Evolutionary conservation across 2,888 invertebrate species (phyloP).

Genomic region (Choristoneura rosaceana): DNA sequence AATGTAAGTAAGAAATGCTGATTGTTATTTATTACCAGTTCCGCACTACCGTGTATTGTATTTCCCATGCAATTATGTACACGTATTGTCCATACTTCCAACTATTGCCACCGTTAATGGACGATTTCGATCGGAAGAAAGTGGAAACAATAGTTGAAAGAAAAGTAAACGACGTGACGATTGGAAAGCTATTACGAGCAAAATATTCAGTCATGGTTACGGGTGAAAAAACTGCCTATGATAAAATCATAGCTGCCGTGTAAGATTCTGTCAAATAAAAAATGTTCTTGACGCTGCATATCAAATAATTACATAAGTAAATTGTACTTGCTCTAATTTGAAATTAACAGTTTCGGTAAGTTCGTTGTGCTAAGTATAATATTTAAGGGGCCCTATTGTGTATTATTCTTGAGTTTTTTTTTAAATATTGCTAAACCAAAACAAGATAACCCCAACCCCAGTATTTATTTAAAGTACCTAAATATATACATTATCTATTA

Average conservation of each 20-base stretch:
- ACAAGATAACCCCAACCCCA: too few species aligned
- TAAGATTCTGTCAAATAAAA: neutral
- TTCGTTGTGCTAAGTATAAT: too few species aligned
- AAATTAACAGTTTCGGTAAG: too few species aligned
- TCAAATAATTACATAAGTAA: neutral
- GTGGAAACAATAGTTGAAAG: slow-evolving; percentile 31
- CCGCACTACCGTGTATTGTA: slow-evolving; percentile 22
- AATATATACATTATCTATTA: too few species aligned
- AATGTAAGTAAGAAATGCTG: neutral
- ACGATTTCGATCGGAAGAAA: slow-evolving; percentile 24
- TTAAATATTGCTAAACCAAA: too few species aligned
- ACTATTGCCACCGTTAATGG: slow-evolving; percentile 7
- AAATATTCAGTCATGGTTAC: slow-evolving; percentile 29
- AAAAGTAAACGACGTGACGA: slow-evolving; percentile 29
- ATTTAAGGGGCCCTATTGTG: too few species aligned
- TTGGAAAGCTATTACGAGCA: slow-evolving; percentile 35
- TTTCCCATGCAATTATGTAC: slow-evolving; percentile 40
- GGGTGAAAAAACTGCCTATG: neutral
- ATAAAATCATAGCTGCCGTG: neutral
- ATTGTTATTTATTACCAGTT: slow-evolving; percentile 10
- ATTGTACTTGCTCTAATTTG: too few species aligned
- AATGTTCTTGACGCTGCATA: neutral
- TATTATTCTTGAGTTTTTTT: too few species aligned
- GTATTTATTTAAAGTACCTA: too few species aligned
- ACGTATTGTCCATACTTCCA: slow-evolving; percentile 33